Percentiles rank a stretch among this genome's conserved stretches.
Evolutionary conservation across 2,888 invertebrate species (phyloP).

Genomic region (Eristalis tenax): DNA sequence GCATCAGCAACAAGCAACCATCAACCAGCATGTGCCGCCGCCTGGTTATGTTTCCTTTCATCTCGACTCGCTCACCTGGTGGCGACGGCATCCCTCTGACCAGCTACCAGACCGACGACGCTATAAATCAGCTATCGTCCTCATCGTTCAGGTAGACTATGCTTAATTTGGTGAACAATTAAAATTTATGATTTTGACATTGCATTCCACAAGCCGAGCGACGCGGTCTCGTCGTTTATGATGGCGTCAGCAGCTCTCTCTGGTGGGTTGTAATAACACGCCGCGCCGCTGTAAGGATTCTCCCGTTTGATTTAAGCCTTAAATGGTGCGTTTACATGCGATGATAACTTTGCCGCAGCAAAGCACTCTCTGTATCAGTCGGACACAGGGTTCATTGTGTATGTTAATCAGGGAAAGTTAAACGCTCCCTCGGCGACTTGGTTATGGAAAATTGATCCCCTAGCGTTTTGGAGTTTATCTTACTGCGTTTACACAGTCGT

Average conservation of each 20-base stretch:
- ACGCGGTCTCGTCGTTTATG: neutral
- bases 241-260: neutral
- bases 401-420: neutral
- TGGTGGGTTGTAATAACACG: neutral
- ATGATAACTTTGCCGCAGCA: neutral
- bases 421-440: neutral
- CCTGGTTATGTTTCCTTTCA: neutral
- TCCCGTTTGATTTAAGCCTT: neutral
- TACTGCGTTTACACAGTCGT: constrained; percentile 5
- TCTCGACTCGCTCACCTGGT: neutral
- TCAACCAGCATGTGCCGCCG: constrained; percentile 1
- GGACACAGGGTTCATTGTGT: neutral
- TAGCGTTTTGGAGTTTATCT: neutral
- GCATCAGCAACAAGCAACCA: neutral
- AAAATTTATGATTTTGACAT: constrained; percentile 58
- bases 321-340: neutral
- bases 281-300: neutral
- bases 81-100: neutral
- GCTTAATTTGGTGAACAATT: constrained; percentile 47
- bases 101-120: neutral
- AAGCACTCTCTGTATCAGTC: too few relatives aligned
- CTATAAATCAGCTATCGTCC: constrained; percentile 33
- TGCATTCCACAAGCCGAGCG: constrained; percentile 20
- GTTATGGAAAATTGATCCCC: constrained; percentile 6
- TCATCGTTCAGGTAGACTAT: constrained; percentile 30